Conservation (phyloP, 2,888 invertebrate species). For the Steinernema scapterisci region DNA sequence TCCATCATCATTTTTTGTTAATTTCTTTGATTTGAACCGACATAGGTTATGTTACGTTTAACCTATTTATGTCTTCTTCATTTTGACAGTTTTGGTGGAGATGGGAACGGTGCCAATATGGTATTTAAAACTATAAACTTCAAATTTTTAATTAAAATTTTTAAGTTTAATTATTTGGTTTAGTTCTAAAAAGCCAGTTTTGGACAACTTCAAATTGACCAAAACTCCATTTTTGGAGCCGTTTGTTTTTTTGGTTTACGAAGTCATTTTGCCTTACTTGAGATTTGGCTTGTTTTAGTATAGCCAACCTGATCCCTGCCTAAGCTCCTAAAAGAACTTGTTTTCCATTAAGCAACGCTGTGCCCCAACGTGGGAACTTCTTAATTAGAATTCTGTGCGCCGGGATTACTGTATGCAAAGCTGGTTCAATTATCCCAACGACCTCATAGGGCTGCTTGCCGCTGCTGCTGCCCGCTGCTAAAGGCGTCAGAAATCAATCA, state of each 20-base stretch:
- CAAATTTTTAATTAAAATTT: neutral
- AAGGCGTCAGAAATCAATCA: slow-evolving; percentile 31
- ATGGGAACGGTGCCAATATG: no score
- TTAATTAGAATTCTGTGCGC: neutral
- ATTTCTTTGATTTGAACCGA: neutral
- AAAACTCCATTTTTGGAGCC: no score
- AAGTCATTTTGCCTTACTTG: no score
- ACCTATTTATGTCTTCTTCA: neutral
- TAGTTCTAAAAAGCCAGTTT: no score
- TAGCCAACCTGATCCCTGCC: neutral
- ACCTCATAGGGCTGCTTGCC: slow-evolving; percentile 3
- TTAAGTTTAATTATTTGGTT: no score
- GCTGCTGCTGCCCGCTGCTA: slow-evolving; percentile 2
- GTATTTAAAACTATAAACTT: neutral
- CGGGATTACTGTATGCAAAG: slow-evolving; percentile 20
- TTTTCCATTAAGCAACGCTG: slow-evolving; percentile 1
- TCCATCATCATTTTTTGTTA: slow-evolving; percentile 4
- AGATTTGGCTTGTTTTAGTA: no score
- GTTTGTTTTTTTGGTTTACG: no score
- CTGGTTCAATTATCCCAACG: slow-evolving; percentile 7
- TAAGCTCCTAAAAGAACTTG: neutral
- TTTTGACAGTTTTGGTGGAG: no score
- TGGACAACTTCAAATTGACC: no score
- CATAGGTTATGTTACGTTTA: neutral
- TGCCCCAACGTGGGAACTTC: slow-evolving; percentile 8